phyloP scores from a whole-genome alignment of 2,797 vertebrate species.

The Myotis myotis region DNA sequence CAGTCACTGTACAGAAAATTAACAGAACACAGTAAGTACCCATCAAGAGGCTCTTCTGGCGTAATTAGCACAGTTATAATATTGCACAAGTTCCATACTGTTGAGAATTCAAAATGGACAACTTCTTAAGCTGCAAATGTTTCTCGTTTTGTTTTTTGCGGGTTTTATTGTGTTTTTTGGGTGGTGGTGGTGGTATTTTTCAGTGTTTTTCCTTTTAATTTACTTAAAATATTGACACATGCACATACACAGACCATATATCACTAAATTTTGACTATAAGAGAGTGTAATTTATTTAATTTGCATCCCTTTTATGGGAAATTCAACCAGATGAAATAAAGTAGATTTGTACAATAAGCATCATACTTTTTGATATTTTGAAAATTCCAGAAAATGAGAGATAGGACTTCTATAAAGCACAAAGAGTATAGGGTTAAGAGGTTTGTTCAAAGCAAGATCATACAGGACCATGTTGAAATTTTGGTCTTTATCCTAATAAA shows the following conservation, averaged over 20 bases:
- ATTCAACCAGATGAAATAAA: neutral
- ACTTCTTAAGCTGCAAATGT: neutral
- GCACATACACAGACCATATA: neutral
- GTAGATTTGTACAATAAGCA: neutral
- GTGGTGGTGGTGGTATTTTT: neutral
- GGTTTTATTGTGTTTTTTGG: neutral
- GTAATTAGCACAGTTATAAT: neutral
- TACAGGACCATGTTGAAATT: neutral
- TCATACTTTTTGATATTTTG: neutral
- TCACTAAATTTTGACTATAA: neutral
- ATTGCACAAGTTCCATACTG: neutral
- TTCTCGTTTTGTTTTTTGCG: neutral
- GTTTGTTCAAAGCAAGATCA: neutral
- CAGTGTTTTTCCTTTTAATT: neutral
- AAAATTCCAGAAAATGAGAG: neutral
- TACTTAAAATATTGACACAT: neutral
- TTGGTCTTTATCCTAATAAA: neutral
- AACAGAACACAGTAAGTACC: neutral
- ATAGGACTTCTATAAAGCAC: neutral
- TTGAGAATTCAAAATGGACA: neutral
- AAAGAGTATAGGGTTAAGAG: neutral
- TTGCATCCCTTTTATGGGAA: neutral
- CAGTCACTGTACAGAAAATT: neutral
- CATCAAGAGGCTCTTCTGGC: neutral
- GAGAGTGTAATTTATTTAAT: neutral